Evolutionary conservation across 2,113 vertebrate species (phyloP).

Genomic region (Semnornis frantzii): DNA sequence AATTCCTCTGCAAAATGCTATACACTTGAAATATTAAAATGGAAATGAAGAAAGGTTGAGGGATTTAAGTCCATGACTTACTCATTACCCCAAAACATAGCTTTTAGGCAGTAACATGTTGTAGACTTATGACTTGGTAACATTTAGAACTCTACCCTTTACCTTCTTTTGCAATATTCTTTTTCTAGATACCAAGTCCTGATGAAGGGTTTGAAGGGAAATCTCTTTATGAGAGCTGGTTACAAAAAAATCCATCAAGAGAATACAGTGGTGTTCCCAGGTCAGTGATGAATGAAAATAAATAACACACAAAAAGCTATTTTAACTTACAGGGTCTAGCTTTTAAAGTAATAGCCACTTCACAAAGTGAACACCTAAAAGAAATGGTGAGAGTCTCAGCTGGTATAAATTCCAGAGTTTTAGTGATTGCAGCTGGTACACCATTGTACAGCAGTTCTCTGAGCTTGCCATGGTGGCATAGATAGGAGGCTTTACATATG

Average conservation of each 20-base stretch:
- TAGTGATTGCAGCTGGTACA: neutral
- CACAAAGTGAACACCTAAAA: neutral
- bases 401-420: neutral
- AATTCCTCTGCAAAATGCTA: neutral
- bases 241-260: constrained; percentile 79
- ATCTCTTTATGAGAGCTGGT: constrained; percentile 93
- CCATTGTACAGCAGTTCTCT: neutral
- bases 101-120: neutral
- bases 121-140: neutral
- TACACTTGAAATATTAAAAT: neutral
- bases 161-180: neutral
- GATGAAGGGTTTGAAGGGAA: constrained; percentile 89
- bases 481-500: neutral
- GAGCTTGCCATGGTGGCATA: neutral
- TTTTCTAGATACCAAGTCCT: constrained; percentile 86
- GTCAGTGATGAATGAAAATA: constrained; percentile 59
- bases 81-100: neutral
- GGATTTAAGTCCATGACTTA: neutral
- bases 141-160: neutral
- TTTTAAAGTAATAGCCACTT: neutral
- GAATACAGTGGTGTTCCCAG: constrained; percentile 82
- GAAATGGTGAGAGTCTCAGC: neutral
- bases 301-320: neutral
- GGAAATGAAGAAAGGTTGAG: neutral
- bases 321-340: neutral